Evolutionary conservation across 2,113 vertebrate species (phyloP).

Genomic region (Microtus oregoni): DNA sequence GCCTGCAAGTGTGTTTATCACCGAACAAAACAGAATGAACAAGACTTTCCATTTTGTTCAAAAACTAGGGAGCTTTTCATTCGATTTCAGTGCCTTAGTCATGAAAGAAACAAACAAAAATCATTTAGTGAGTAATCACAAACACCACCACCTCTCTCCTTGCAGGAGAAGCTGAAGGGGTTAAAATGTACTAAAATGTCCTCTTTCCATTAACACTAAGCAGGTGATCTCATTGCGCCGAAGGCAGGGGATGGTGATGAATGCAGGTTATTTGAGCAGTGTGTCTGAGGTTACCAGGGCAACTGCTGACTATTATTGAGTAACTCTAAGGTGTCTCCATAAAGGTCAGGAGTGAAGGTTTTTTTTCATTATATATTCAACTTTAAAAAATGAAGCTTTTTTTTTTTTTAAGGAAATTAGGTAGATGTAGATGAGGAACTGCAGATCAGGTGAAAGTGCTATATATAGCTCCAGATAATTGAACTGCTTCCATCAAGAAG

Average conservation of each 20-base stretch:
- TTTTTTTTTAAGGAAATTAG: constrained; percentile 66
- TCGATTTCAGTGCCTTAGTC: neutral
- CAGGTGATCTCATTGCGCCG: constrained; percentile 49
- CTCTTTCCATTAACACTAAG: constrained; percentile 42
- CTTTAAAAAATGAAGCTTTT: constrained; percentile 54
- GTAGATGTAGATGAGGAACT: constrained; percentile 50
- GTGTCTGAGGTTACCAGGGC: constrained; percentile 72
- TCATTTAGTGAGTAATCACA: neutral
- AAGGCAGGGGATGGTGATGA: constrained; percentile 37
- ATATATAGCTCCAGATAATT: constrained; percentile 56
- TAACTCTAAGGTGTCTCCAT: constrained; percentile 47
- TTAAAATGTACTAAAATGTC: constrained; percentile 18
- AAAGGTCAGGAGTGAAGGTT: constrained; percentile 68
- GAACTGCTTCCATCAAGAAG: constrained; percentile 47
- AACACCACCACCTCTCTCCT: neutral
- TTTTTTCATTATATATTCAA: constrained; percentile 57
- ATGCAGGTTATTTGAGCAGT: constrained; percentile 51
- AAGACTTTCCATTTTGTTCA: constrained; percentile 24
- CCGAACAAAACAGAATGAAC: neutral
- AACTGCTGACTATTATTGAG: constrained; percentile 74
- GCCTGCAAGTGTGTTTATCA: neutral
- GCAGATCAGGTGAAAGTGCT: constrained; percentile 61
- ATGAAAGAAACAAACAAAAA: constrained; percentile 15
- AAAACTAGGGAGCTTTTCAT: constrained; percentile 36
- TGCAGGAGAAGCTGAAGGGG: constrained; percentile 17